Evolutionary conservation across 1,140 invertebrate genomes (phyloP).

Genomic region (Anthonomus grandis): DNA sequence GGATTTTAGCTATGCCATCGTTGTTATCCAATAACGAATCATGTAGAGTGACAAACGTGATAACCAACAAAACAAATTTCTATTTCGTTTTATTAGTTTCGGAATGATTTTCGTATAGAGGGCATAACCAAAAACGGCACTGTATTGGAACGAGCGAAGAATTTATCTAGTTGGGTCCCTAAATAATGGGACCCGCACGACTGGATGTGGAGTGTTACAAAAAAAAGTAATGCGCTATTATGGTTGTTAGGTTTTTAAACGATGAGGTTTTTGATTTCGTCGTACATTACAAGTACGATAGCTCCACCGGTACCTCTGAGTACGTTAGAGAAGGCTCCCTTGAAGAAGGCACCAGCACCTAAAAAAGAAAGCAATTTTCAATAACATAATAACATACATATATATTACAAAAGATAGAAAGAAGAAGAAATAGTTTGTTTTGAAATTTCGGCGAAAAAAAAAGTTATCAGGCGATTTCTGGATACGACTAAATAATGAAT

Average conservation of each 20-base stretch:
- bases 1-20: conserved; percentile 16
- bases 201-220: conserved; percentile 27
- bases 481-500: too few species aligned
- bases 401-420: too few species aligned
- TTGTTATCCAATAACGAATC: conserved; percentile 2
- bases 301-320: conserved; percentile 77
- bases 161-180: conserved; percentile 20
- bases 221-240: conserved; percentile 28
- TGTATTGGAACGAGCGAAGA: conserved; percentile 13
- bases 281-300: conserved; percentile 74
- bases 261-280: conserved; percentile 69
- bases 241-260: conserved; percentile 14
- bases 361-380: conserved; percentile 7
- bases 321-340: conserved; percentile 77
- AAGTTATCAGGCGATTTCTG: too few species aligned
- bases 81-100: conserved; percentile 16
- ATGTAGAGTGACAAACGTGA: conserved; percentile 4
- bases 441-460: too few species aligned
- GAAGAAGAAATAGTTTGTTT: too few species aligned
- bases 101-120: conserved; percentile 19
- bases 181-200: conserved; percentile 12
- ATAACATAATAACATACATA: too few species aligned
- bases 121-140: conserved; percentile 25
- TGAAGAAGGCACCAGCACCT: conserved; percentile 66
- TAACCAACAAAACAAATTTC: neutral